These are phyloP conservation scores for Pardalotus punctatus DNA, from an alignment of 2,113 vertebrate genomes.

Conservation along the genomic window DNA sequence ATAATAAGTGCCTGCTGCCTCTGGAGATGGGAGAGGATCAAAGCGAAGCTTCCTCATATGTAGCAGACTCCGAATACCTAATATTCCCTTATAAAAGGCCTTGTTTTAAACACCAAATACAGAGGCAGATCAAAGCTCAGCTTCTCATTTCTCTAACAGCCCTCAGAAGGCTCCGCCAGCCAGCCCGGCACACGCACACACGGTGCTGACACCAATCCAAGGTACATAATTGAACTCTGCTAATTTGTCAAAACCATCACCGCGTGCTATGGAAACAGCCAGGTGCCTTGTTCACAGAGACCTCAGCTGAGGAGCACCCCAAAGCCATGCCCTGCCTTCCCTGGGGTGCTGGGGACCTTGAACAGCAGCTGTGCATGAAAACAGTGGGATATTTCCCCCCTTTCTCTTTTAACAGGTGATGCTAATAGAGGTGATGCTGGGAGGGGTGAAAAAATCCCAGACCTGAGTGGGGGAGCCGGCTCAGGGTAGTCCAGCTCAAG, in stretches of 20 bases:
- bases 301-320: not conserved
- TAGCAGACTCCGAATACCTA: slow-evolving; percentile 64
- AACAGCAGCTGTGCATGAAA: rapidly evolving
- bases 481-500: rapidly evolving
- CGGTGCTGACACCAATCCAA: not conserved
- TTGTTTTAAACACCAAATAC: slow-evolving; percentile 72
- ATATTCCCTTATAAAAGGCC: slow-evolving; percentile 63
- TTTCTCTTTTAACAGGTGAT: too few species aligned
- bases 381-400: not conserved
- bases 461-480: rapidly evolving
- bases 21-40: slow-evolving; percentile 58
- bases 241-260: slow-evolving; percentile 5
- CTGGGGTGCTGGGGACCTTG: too few species aligned
- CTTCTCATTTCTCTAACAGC: slow-evolving; percentile 52
- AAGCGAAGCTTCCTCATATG: slow-evolving; percentile 41
- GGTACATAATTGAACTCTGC: slow-evolving; percentile 15
- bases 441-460: not conserved
- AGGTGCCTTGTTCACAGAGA: not conserved
- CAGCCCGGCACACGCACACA: not conserved
- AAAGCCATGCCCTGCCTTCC: not conserved
- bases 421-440: not conserved
- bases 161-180: slow-evolving; percentile 23
- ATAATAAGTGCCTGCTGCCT: slow-evolving; percentile 51
- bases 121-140: slow-evolving; percentile 66
- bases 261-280: not conserved